Percentiles rank a stretch among this genome's conserved stretches.
These are phyloP conservation scores for Ormia ochracea DNA, from an alignment of 2,888 invertebrate species.

Conservation along the genomic window DNA sequence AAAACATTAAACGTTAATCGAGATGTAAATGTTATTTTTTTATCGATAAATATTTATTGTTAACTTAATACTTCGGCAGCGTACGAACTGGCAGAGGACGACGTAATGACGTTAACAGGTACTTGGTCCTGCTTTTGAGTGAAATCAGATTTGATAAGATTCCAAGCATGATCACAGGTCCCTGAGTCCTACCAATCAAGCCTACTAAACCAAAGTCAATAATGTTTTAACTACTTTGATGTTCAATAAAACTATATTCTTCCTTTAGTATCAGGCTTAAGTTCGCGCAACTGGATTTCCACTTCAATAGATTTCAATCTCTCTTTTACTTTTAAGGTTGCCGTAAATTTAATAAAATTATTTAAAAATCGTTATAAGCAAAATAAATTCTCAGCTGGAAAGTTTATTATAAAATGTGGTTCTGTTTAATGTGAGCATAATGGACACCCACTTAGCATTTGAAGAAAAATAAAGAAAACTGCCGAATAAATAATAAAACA, in stretches of 20 bases:
- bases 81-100: background rate
- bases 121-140: background rate
- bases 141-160: too few relatives aligned
- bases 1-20: slow-evolving; percentile 46
- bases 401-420: slow-evolving; percentile 35
- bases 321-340: background rate
- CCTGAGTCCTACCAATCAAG: too few relatives aligned
- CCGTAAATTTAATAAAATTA: background rate
- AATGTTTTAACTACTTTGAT: too few relatives aligned
- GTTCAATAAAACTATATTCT: too few relatives aligned
- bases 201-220: too few relatives aligned
- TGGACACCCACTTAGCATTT: slow-evolving; percentile 23
- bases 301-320: too few relatives aligned
- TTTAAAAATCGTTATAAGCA: background rate
- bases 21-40: slow-evolving; percentile 34
- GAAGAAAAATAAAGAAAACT: background rate
- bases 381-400: slow-evolving; percentile 25
- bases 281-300: too few relatives aligned
- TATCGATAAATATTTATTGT: slow-evolving; percentile 48
- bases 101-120: background rate
- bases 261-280: too few relatives aligned
- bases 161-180: too few relatives aligned
- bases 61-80: background rate
- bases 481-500: background rate
- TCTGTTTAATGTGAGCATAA: slow-evolving; percentile 15